Evolutionary conservation across 1,140 invertebrate genomes (phyloP).

Genomic region (Atta cephalotes): DNA sequence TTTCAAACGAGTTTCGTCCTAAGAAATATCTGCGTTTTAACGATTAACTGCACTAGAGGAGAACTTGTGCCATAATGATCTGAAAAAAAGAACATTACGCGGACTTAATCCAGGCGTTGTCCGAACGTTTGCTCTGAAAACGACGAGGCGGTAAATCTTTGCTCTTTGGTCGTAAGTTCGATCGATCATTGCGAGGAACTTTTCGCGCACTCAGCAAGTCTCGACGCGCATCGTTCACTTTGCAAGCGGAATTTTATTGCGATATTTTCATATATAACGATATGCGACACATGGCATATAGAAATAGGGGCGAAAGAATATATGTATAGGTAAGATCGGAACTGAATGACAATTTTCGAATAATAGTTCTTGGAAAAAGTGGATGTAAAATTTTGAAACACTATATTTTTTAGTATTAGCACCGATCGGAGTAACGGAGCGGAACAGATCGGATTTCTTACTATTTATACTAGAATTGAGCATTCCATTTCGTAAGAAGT

Average conservation of each 20-base stretch:
- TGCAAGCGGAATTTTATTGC: conserved; percentile 36
- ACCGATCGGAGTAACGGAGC: no score
- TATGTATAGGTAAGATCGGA: no score
- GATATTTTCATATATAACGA: conserved; percentile 39
- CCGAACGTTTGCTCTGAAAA: conserved; percentile 23
- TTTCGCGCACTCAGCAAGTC: conserved; percentile 17
- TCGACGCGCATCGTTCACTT: conserved; percentile 10
- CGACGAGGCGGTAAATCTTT: conserved; percentile 56
- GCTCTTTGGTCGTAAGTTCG: conserved; percentile 26
- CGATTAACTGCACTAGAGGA: conserved; percentile 17
- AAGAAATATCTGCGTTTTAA: conserved; percentile 42
- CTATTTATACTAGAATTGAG: no score
- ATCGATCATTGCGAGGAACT: conserved; percentile 60
- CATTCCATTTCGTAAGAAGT: no score
- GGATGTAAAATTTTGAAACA: no score
- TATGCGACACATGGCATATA: conserved; percentile 1
- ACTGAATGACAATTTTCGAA: no score
- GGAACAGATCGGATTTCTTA: no score
- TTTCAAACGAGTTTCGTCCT: conserved; percentile 16
- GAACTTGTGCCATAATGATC: conserved; percentile 43
- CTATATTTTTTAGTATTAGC: no score
- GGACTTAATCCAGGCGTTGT: conserved; percentile 62
- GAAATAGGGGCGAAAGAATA: no score
- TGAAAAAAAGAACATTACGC: conserved; percentile 24
- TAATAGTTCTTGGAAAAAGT: no score